A percentile compares a stretch with the other conserved stretches of the same genome.
Conservation (phyloP, 1,140 invertebrate species). For the Tachypleus tridentatus region DNA sequence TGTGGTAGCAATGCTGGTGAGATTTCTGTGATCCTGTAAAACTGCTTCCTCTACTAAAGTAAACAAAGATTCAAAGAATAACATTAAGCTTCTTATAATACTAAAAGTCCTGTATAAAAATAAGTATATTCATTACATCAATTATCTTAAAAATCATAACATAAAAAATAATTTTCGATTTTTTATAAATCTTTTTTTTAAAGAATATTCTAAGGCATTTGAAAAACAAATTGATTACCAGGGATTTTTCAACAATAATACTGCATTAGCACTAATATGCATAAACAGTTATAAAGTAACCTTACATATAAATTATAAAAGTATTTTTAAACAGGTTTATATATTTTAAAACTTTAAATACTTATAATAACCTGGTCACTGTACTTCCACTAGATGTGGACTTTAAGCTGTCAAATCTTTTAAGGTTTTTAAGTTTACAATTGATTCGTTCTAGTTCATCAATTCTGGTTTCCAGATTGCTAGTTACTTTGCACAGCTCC, state of each 20-base stretch:
- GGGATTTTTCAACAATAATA: neutral
- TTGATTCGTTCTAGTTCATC: constrained; percentile 82
- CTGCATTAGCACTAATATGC: neutral
- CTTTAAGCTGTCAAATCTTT: constrained; percentile 58
- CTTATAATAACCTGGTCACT: constrained; percentile 17
- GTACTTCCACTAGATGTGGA: constrained; percentile 43
- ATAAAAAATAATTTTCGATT: no score
- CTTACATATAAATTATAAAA: neutral
- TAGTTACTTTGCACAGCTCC: constrained; percentile 87
- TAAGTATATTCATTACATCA: constrained; percentile 1
- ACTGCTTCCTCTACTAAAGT: constrained; percentile 3
- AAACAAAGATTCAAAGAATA: neutral
- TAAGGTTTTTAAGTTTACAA: constrained; percentile 48
- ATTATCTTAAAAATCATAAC: constrained; percentile 9
- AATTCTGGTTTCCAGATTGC: constrained; percentile 79
- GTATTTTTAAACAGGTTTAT: neutral
- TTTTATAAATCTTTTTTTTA: neutral
- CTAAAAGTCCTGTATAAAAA: neutral
- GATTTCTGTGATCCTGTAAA: constrained; percentile 4
- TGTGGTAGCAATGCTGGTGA: neutral
- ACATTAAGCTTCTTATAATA: neutral
- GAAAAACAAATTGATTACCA: constrained; percentile 3
- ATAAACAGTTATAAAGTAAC: neutral
- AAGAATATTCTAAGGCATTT: constrained; percentile 5
- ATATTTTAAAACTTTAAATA: no score